Conservation (phyloP, 2,113 vertebrate species). For the Ornithorhynchus anatinus region DNA sequence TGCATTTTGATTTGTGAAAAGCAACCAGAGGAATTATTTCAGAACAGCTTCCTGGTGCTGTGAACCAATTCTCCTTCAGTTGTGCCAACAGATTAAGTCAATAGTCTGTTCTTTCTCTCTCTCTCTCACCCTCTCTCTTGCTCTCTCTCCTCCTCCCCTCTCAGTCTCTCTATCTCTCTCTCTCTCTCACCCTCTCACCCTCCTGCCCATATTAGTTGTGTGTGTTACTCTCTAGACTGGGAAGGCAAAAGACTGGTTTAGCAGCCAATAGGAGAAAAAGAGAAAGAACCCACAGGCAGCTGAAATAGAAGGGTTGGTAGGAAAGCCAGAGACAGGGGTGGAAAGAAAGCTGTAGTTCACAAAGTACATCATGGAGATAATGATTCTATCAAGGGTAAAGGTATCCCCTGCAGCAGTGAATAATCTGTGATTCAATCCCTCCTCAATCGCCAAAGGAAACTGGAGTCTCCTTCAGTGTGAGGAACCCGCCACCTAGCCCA, state of each 20-base stretch:
- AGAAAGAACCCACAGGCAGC: slow-evolving; percentile 14
- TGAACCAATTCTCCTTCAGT: slow-evolving; percentile 8
- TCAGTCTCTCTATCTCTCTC: background rate
- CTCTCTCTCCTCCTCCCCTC: background rate
- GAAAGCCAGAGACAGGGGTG: slow-evolving; percentile 18
- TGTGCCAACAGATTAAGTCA: slow-evolving; percentile 46
- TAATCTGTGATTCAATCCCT: background rate
- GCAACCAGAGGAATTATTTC: slow-evolving; percentile 20
- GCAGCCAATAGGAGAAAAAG: slow-evolving; percentile 28
- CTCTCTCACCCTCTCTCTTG: background rate
- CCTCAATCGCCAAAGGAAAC: background rate
- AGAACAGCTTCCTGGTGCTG: slow-evolving; percentile 3
- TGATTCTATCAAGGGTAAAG: background rate
- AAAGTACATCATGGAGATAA: slow-evolving; percentile 13
- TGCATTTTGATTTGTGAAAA: slow-evolving; percentile 26
- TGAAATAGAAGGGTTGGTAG: too few species aligned
- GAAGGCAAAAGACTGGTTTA: background rate
- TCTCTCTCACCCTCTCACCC: background rate
- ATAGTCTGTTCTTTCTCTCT: background rate
- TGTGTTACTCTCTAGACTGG: slow-evolving; percentile 40
- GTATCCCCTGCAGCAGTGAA: background rate
- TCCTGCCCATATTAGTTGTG: slow-evolving; percentile 43
- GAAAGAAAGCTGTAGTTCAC: slow-evolving; percentile 36
- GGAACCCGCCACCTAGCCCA: too few species aligned
- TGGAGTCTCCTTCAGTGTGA: background rate